Conservation (phyloP, 35 echinoderm and acorn worm species). For the Holothuria glaberrima region DNA sequence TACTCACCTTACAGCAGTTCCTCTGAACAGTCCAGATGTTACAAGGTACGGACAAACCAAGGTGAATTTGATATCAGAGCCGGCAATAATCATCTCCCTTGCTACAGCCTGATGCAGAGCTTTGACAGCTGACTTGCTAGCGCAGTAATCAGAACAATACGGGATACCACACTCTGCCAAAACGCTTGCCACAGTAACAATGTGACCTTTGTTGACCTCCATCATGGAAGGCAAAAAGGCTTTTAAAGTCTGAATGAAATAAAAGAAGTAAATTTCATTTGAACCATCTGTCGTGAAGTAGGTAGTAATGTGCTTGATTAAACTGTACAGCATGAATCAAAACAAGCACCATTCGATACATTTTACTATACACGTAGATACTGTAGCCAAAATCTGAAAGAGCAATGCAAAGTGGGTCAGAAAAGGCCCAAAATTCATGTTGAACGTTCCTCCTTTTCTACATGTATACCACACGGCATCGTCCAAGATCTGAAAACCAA, state of each 20-base stretch:
- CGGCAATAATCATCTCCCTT: conserved; percentile 59
- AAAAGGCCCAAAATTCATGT: too few relatives aligned
- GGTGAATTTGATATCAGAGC: conserved; percentile 77
- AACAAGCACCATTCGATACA: not conserved
- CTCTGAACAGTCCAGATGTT: conserved; percentile 89
- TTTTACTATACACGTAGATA: not conserved
- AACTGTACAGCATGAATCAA: not conserved
- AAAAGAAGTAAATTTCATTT: not conserved
- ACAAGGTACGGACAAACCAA: conserved; percentile 88
- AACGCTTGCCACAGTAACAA: conserved; percentile 87
- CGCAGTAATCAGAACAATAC: conserved; percentile 84
- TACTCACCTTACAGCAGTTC: conserved; percentile 65
- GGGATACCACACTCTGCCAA: conserved; percentile 62
- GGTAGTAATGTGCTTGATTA: not conserved
- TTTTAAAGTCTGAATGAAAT: conserved; percentile 77
- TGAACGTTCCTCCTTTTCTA: too few relatives aligned
- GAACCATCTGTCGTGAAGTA: not conserved
- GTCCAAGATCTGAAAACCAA: too few relatives aligned
- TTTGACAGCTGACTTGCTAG: conserved; percentile 81
- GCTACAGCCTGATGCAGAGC: conserved; percentile 66
- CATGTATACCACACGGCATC: too few relatives aligned
- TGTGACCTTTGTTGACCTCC: conserved; percentile 72
- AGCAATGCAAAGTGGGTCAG: too few relatives aligned
- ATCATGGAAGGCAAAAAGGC: conserved; percentile 91
- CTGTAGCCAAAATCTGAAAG: too few relatives aligned